Evolutionary conservation across 2,113 vertebrate species (phyloP).

Genomic region (Pseudopipra pipra): DNA sequence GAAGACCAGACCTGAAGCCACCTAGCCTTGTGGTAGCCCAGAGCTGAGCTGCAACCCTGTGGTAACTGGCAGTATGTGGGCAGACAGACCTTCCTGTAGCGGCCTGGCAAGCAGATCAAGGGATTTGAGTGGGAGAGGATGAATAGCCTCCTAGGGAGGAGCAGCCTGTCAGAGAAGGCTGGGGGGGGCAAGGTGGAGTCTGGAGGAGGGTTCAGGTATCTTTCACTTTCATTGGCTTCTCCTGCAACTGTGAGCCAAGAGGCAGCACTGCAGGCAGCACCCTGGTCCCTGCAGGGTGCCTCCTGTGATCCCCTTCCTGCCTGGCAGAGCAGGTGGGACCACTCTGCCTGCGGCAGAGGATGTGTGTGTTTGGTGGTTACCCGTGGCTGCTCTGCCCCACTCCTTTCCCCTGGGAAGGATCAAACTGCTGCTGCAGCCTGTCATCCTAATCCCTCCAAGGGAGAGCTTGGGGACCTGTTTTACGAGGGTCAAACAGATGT

Average conservation of each 20-base stretch:
- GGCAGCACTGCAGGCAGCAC: not conserved
- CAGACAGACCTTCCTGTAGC: not conserved
- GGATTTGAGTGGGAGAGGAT: not conserved
- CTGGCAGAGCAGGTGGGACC: not conserved
- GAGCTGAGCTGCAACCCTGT: not conserved
- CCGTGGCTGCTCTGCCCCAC: not conserved
- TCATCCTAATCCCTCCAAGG: not conserved
- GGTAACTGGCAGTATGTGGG: not conserved
- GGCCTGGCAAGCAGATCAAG: not conserved
- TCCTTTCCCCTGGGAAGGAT: not conserved
- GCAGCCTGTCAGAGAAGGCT: not conserved
- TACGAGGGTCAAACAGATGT: constrained; percentile 45
- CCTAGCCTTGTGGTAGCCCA: not conserved
- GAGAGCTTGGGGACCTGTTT: constrained; percentile 16
- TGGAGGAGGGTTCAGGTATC: not conserved
- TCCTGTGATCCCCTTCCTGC: not conserved
- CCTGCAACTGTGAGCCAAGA: not conserved
- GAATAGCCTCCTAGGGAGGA: not conserved
- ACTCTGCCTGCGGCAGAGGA: not conserved
- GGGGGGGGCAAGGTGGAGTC: not conserved
- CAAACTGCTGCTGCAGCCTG: not conserved
- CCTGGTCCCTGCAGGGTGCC: not conserved
- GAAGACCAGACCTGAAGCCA: not conserved
- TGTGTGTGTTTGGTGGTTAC: not conserved
- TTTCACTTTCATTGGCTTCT: constrained; percentile 39